Percentiles rank a stretch among this genome's conserved stretches.
These are phyloP conservation scores for Keiferia lycopersicella DNA, from an alignment of 2,888 invertebrate genomes.

Conservation along the genomic window DNA sequence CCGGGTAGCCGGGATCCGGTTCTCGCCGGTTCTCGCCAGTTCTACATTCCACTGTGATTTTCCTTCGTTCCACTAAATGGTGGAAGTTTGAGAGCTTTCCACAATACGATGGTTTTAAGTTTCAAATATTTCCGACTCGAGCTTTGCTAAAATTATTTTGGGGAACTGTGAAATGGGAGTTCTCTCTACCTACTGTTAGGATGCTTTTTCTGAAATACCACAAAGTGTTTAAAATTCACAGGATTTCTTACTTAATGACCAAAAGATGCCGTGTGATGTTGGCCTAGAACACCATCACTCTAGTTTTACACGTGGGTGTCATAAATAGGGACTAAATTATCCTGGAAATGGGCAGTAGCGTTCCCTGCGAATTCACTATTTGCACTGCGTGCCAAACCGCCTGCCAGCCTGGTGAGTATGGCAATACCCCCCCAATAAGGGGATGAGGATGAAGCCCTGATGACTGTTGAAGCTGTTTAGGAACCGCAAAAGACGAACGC, in stretches of 20 bases:
- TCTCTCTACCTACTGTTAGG: background rate
- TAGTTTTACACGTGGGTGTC: too few relatives aligned
- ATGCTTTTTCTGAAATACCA: background rate
- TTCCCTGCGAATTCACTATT: too few relatives aligned
- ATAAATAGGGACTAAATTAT: too few relatives aligned
- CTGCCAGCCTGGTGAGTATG: too few relatives aligned
- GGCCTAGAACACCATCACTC: too few relatives aligned
- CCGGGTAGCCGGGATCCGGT: background rate
- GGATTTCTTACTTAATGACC: background rate
- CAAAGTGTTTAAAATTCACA: background rate
- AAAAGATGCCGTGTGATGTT: too few relatives aligned
- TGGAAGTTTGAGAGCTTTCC: constrained; percentile 6
- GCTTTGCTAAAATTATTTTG: background rate
- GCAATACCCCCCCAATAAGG: too few relatives aligned
- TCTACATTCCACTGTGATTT: background rate
- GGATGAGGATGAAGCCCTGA: too few relatives aligned
- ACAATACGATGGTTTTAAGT: constrained; percentile 4
- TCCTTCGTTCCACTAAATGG: background rate
- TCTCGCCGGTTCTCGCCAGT: background rate
- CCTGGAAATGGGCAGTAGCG: too few relatives aligned
- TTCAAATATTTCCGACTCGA: constrained; percentile 5
- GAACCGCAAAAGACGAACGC: too few relatives aligned
- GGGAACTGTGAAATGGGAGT: background rate
- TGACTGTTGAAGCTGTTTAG: too few relatives aligned
- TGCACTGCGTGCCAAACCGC: too few relatives aligned